Conservation (phyloP, 2,888 invertebrate genomes). For the Thecophora atra region DNA sequence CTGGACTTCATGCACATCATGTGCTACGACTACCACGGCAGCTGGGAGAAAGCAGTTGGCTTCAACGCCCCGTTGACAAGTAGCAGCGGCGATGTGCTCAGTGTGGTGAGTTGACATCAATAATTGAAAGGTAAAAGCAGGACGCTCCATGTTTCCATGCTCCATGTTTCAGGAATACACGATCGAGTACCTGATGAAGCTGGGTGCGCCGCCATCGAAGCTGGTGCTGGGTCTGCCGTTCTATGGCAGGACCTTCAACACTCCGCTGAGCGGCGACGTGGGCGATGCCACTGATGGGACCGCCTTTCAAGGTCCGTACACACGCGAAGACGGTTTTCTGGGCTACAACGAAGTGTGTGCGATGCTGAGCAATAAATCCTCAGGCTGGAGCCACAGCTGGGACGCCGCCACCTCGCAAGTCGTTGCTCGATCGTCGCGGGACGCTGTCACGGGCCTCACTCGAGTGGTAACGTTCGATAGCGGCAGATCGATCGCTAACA, state of each 20-base stretch:
- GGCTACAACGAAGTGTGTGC: conserved; percentile 88
- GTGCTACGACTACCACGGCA: conserved; percentile 90
- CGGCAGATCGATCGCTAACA: conserved; percentile 76
- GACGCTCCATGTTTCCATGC: not conserved
- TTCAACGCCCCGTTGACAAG: conserved; percentile 79
- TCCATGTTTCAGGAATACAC: conserved; percentile 73
- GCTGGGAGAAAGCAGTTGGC: conserved; percentile 80
- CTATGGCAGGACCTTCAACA: conserved; percentile 81
- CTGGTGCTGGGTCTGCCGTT: conserved; percentile 83
- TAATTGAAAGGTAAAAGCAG: not conserved
- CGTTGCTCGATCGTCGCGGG: conserved; percentile 60
- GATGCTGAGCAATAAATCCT: conserved; percentile 70
- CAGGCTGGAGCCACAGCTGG: conserved; percentile 77
- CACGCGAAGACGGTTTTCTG: conserved; percentile 82
- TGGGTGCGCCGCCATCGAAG: conserved; percentile 80
- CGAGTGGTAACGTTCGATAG: conserved; percentile 82
- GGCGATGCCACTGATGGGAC: conserved; percentile 67
- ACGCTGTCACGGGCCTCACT: conserved; percentile 69
- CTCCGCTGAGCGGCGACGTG: conserved; percentile 60
- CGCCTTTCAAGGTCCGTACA: conserved; percentile 82
- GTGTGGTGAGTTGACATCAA: conserved; percentile 72
- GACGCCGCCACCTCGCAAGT: conserved; percentile 70
- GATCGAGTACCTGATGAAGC: conserved; percentile 76
- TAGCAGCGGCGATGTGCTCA: conserved; percentile 68
- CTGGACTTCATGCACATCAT: conserved; percentile 82